A percentile compares a stretch with the other conserved stretches of the same genome.
Evolutionary conservation across 2,888 invertebrate species (phyloP).

Genomic region (Phoronis australis): DNA sequence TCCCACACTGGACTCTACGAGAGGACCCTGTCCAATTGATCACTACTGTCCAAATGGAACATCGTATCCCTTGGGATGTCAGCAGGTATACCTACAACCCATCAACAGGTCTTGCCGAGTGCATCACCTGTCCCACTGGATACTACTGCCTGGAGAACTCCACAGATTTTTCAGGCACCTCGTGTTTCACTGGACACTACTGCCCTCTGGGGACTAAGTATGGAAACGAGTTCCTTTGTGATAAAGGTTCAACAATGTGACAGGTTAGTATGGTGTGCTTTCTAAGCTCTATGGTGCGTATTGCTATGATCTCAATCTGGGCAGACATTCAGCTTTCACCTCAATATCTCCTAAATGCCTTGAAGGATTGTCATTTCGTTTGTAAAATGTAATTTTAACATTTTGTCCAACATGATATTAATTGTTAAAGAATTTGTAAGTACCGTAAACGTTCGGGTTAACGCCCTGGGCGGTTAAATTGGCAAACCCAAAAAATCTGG

Average conservation of each 20-base stretch:
- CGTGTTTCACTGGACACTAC: constrained; percentile 37
- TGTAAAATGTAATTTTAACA: too few relatives aligned
- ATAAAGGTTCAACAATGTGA: constrained; percentile 30
- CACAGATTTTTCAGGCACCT: constrained; percentile 20
- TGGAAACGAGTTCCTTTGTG: constrained; percentile 35
- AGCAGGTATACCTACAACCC: constrained; percentile 29
- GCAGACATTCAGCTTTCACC: too few relatives aligned
- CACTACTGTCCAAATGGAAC: constrained; percentile 46
- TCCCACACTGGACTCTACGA: constrained; percentile 23
- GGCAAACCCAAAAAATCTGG: too few relatives aligned
- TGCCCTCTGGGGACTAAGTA: constrained; percentile 31
- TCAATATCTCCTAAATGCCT: too few relatives aligned
- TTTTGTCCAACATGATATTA: too few relatives aligned
- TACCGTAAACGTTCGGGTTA: too few relatives aligned
- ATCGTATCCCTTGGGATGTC: constrained; percentile 30
- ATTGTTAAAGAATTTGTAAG: too few relatives aligned
- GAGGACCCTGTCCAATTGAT: constrained; percentile 44
- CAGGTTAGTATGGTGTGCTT: too few relatives aligned
- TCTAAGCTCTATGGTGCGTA: too few relatives aligned
- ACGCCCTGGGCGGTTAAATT: too few relatives aligned
- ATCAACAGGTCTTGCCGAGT: constrained; percentile 19
- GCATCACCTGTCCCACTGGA: constrained; percentile 25
- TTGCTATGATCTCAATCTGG: too few relatives aligned
- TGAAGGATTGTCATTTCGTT: too few relatives aligned
- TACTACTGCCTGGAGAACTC: constrained; percentile 30